phyloP scores from a whole-genome alignment of 2,888 invertebrate species.

The Eupeodes luniger region DNA sequence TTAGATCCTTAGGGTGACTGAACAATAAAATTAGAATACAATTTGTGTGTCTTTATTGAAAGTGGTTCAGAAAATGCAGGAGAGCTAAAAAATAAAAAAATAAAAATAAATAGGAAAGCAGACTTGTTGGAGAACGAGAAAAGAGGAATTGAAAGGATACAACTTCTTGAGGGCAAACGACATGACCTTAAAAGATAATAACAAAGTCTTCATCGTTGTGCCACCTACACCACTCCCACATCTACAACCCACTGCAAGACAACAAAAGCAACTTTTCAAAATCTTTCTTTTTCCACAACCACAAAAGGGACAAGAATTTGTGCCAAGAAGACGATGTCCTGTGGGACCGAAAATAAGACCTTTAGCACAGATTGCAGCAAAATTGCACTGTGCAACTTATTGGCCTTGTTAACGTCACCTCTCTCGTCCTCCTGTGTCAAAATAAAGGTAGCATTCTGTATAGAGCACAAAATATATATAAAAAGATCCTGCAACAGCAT shows the following conservation, averaged over 20 bases:
- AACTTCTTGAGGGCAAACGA: slow-evolving; percentile 28
- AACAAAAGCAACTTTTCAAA: slow-evolving; percentile 39
- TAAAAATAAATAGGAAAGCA: neutral
- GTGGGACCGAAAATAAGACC: slow-evolving; percentile 54
- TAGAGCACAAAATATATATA: neutral
- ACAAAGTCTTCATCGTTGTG: slow-evolving; percentile 22
- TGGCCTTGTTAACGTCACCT: slow-evolving; percentile 68
- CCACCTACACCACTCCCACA: neutral
- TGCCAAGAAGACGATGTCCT: slow-evolving; percentile 57
- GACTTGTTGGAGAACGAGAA: too few relatives aligned
- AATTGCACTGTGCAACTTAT: slow-evolving; percentile 66
- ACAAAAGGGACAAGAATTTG: slow-evolving; percentile 49
- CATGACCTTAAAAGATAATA: slow-evolving; percentile 66
- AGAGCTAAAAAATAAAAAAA: neutral
- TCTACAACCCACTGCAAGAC: neutral
- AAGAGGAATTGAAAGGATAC: slow-evolving; percentile 38
- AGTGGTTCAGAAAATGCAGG: slow-evolving; percentile 21
- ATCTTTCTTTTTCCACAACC: slow-evolving; percentile 2
- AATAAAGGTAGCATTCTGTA: slow-evolving; percentile 32
- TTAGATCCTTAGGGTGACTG: slow-evolving; percentile 27
- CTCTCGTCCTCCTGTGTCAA: slow-evolving; percentile 20
- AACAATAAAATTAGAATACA: slow-evolving; percentile 55
- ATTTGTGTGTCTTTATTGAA: slow-evolving; percentile 42
- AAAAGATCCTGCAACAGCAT: neutral
- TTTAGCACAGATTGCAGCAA: slow-evolving; percentile 62